Conservation (phyloP, 2,888 invertebrate species). For the Callyntrura guangdongensis region DNA sequence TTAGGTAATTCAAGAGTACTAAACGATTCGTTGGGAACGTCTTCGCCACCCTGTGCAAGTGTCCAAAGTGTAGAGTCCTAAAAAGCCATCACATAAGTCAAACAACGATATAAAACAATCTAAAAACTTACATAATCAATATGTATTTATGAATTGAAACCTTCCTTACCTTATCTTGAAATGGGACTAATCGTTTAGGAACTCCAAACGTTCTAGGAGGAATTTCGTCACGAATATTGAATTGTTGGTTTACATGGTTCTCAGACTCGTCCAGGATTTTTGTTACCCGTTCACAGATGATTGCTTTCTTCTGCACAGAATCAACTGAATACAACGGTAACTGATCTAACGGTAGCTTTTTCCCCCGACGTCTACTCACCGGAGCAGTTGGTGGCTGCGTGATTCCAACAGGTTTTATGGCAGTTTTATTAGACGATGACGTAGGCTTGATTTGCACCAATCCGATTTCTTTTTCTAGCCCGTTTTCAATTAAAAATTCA, state of each 20-base stretch:
- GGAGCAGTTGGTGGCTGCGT: neutral
- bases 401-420: neutral
- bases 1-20: constrained; percentile 26
- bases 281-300: constrained; percentile 78
- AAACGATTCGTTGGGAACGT: constrained; percentile 40
- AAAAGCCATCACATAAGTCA: no score
- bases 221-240: constrained; percentile 70
- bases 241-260: constrained; percentile 26
- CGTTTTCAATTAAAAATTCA: constrained; percentile 85
- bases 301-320: constrained; percentile 66
- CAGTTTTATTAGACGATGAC: neutral
- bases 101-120: no score
- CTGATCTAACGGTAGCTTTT: constrained; percentile 57
- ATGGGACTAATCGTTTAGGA: constrained; percentile 68
- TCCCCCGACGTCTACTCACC: constrained; percentile 59
- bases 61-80: constrained; percentile 76
- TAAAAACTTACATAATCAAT: no score
- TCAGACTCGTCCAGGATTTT: constrained; percentile 75
- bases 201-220: constrained; percentile 34
- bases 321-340: constrained; percentile 71
- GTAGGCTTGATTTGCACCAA: constrained; percentile 15
- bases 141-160: no score
- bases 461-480: constrained; percentile 72
- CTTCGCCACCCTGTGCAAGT: constrained; percentile 37
- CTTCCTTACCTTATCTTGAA: constrained; percentile 73